Evolutionary conservation across 1,140 invertebrate species (phyloP).

Genomic region (Drosophila pachea): DNA sequence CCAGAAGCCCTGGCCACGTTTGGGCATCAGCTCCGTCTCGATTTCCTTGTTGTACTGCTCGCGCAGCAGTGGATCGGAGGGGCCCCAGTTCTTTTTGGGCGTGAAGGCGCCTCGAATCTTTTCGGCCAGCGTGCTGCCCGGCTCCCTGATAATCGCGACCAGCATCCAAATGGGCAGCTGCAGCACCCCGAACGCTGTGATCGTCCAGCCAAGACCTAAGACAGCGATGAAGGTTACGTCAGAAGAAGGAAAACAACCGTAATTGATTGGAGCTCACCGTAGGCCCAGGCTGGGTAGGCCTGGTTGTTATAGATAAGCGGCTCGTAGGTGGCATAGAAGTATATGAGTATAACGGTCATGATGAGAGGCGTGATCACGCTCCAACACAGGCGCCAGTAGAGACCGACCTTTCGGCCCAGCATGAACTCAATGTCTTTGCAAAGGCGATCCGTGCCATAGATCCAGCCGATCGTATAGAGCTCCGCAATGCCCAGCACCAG

Average conservation of each 20-base stretch:
- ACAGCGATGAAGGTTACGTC: background rate
- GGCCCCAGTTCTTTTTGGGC: slow-evolving; percentile 81
- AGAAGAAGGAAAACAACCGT: background rate
- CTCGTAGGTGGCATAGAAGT: slow-evolving; percentile 81
- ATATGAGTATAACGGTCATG: slow-evolving; percentile 84
- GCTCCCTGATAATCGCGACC: slow-evolving; percentile 79
- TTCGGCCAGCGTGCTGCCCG: slow-evolving; percentile 57
- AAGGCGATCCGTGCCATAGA: slow-evolving; percentile 85
- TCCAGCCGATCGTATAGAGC: slow-evolving; percentile 83
- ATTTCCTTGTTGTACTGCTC: slow-evolving; percentile 75
- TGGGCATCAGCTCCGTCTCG: slow-evolving; percentile 54
- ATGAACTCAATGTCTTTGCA: slow-evolving; percentile 85
- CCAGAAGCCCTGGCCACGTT: slow-evolving; percentile 57
- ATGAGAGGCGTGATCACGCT: slow-evolving; percentile 86
- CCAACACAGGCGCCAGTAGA: slow-evolving; percentile 92
- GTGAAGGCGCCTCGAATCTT: slow-evolving; percentile 80
- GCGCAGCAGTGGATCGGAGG: slow-evolving; percentile 68
- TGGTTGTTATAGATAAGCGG: slow-evolving; percentile 80
- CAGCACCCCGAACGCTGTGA: slow-evolving; percentile 81
- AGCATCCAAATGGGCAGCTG: slow-evolving; percentile 82
- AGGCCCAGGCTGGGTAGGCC: slow-evolving; percentile 79
- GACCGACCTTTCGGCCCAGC: slow-evolving; percentile 84
- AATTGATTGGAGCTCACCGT: slow-evolving; percentile 68
- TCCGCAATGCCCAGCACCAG: slow-evolving; percentile 85
- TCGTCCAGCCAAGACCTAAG: slow-evolving; percentile 81